Evolutionary conservation across 37 sponge, comb jelly and placozoan genomes (phyloP).

Genomic region (Dysidea cf. avara): DNA sequence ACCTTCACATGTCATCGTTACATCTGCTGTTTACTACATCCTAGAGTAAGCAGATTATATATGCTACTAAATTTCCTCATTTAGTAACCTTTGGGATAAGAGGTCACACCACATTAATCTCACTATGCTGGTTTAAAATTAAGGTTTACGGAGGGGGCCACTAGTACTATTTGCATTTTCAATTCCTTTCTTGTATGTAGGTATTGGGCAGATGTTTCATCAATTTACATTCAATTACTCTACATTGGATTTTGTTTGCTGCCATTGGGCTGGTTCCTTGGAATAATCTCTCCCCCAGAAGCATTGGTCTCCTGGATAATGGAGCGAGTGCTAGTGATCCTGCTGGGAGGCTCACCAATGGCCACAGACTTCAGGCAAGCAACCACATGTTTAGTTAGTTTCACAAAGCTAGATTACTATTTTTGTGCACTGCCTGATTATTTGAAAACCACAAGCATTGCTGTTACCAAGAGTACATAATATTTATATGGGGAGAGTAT

Average conservation of each 20-base stretch:
- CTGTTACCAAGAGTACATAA: no score
- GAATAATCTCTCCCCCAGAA: conserved; percentile 53
- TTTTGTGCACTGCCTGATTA: no score
- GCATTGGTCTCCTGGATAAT: conserved; percentile 54
- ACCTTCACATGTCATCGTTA: conserved; percentile 39
- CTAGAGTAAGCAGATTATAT: conserved; percentile 22
- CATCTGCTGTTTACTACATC: conserved; percentile 9
- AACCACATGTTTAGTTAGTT: background rate
- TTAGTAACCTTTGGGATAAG: no score
- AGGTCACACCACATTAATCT: no score
- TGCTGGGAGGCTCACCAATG: conserved; percentile 68
- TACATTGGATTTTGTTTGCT: conserved; percentile 41
- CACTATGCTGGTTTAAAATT: no score
- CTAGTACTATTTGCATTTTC: no score
- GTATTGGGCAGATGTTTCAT: conserved; percentile 10
- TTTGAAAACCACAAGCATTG: no score
- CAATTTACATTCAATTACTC: conserved; percentile 23
- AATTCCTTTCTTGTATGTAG: conserved; percentile 2
- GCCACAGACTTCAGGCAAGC: conserved; percentile 64
- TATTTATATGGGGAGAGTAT: no score
- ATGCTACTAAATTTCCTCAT: no score
- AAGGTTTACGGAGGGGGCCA: no score
- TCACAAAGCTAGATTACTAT: no score
- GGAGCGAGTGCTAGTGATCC: conserved; percentile 47
- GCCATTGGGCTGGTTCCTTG: conserved; percentile 63